These are phyloP conservation scores for Platorchestia sp. DNA, from an alignment of 1,140 invertebrate genomes.

Conservation along the genomic window DNA sequence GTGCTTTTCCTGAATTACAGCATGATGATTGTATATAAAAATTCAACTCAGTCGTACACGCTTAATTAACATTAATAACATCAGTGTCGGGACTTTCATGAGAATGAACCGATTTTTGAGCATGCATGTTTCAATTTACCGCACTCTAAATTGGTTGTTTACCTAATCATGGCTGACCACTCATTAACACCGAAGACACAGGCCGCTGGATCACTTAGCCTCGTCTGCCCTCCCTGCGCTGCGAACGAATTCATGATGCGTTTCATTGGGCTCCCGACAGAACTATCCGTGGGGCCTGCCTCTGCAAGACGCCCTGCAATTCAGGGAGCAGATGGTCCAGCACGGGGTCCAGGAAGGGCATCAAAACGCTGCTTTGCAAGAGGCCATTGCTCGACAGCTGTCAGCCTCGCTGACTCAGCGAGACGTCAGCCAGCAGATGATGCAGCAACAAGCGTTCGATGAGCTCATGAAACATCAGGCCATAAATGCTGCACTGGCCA, in stretches of 20 bases:
- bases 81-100: not conserved
- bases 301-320: not conserved
- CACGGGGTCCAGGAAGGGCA: not conserved
- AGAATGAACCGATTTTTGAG: not conserved
- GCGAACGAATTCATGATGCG: not conserved
- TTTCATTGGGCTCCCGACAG: not conserved
- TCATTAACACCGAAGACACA: not conserved
- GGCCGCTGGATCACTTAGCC: not conserved
- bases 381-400: not conserved
- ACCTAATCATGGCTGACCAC: not conserved
- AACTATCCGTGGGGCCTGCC: conserved; percentile 31
- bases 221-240: not conserved
- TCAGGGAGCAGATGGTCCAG: not conserved
- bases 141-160: not conserved
- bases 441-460: not conserved
- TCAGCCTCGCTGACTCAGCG: not conserved
- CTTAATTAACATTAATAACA: not conserved
- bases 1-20: not conserved
- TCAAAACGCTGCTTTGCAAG: not conserved
- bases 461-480: conserved; percentile 10
- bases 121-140: not conserved
- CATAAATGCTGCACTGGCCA: not conserved
- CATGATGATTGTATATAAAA: not conserved
- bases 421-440: conserved; percentile 10
- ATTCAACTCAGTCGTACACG: not conserved